Evolutionary conservation across 2,888 invertebrate genomes (phyloP), one percentile per base, ranked within the genome.

Genomic region (Cactoblastis cactorum): DNA sequence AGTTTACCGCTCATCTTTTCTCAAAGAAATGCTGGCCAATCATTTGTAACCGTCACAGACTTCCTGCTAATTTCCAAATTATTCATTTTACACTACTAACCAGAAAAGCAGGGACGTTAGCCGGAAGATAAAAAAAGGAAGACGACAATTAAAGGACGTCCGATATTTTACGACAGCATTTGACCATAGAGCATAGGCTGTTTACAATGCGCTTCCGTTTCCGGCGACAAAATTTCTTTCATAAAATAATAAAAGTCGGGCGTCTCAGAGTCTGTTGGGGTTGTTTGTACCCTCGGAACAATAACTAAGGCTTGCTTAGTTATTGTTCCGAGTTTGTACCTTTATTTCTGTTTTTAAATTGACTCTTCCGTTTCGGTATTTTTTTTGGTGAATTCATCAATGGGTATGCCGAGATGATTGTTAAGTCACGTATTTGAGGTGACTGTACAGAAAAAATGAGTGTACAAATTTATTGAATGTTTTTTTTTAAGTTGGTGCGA

Each of bases 191-290:
- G 28, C 28, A 55, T 51, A 50, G 47, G 57, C 58, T 69, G 71
- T 76, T 77, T 79, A 77, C 75, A 71, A 71, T 73, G 67, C 68
- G 69, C 76, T 75, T 80, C 80, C 80, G 78, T 61, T 67, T 64
- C 63, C 62, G 62, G 52, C 52, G 58, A 58, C 61, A 57, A 61
- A 55, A 56, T 57, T n/a, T 61, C 64, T 61, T 62, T 61, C 55
- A 53, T 53, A 49, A 43, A 46, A 47, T 38, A 41, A 39, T 46
- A 46, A 41, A 52, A 37, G 22, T 45, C 28, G 33, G 49, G 41
- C 49, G 49, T 41, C 49, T 15, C 22, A 15, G 5, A 2, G 49
- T 49, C 49, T 41, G 39, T 18, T 12, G 24, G 43, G 43, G 43
- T 43, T 43, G 38, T 19, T 38, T 35, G 39, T 22, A n/a, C n/a